A percentile compares a stretch with the other conserved stretches of the same genome.
Conservation (phyloP, 2,797 vertebrate genomes). For the Thripadectes ignobilis region DNA sequence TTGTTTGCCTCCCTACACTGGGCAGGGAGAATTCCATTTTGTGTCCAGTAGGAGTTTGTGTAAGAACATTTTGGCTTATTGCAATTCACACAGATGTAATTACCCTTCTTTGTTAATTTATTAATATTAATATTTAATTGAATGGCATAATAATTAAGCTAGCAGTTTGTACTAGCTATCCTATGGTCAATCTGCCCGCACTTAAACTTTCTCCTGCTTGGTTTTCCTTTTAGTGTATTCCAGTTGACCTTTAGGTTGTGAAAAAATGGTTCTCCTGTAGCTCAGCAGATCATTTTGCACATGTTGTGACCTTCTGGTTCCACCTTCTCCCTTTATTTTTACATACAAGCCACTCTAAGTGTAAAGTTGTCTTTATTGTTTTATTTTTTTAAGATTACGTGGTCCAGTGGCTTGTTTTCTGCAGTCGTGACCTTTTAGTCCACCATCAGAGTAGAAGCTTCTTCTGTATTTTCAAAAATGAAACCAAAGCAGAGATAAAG, state of each 20-base stretch:
- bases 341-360: not conserved
- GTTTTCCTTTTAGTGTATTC: not conserved
- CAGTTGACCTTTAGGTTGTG: not conserved
- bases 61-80: not conserved
- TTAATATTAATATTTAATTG: conserved; percentile 10
- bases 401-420: not conserved
- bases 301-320: not conserved
- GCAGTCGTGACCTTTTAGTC: not conserved
- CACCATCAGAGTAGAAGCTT: accelerated
- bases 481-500: not conserved
- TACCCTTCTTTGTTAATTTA: not conserved
- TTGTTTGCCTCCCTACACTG: not conserved
- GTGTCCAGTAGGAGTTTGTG: not conserved
- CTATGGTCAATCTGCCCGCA: not conserved
- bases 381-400: not conserved
- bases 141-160: not conserved
- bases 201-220: not conserved
- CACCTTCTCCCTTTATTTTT: not conserved
- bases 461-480: not conserved
- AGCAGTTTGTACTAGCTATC: not conserved
- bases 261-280: not conserved
- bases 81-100: not conserved
- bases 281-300: not conserved
- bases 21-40: not conserved
- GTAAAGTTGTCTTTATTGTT: not conserved